These are phyloP conservation scores for Cassiopea andromeda DNA, from an alignment of 30 jellyfish, hydroid and myxozoan species.

Conservation along the genomic window DNA sequence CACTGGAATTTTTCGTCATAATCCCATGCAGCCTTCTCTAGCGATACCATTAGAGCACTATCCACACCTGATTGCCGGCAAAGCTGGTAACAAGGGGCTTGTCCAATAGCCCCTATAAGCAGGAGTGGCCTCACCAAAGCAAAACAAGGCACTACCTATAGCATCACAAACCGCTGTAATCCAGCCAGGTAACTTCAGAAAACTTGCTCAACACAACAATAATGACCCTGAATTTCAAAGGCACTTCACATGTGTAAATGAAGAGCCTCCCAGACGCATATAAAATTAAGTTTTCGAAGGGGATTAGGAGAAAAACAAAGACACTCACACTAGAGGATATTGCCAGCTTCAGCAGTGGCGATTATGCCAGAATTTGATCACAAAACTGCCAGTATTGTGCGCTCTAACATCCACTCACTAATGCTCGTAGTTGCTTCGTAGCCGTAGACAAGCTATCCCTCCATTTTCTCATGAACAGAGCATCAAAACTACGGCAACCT, in stretches of 20 bases:
- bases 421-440: background rate
- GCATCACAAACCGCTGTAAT: background rate
- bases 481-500: constrained; percentile 1
- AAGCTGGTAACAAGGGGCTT: background rate
- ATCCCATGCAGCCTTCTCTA: no score
- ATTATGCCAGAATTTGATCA: background rate
- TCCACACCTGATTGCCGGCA: no score
- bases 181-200: background rate
- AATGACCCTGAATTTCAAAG: background rate
- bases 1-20: no score
- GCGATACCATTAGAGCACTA: no score
- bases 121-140: background rate
- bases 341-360: background rate
- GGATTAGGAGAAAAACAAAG: constrained; percentile 6
- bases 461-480: constrained; percentile 2
- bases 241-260: background rate
- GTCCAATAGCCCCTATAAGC: background rate
- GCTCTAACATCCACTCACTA: background rate
- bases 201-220: background rate
- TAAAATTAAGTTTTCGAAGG: background rate
- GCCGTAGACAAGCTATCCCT: background rate
- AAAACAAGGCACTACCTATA: background rate
- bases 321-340: background rate
- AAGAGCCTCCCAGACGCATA: background rate
- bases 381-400: background rate